Evolutionary conservation across 2,797 vertebrate species (phyloP).

Genomic region (Periophthalmus magnuspinnatus): DNA sequence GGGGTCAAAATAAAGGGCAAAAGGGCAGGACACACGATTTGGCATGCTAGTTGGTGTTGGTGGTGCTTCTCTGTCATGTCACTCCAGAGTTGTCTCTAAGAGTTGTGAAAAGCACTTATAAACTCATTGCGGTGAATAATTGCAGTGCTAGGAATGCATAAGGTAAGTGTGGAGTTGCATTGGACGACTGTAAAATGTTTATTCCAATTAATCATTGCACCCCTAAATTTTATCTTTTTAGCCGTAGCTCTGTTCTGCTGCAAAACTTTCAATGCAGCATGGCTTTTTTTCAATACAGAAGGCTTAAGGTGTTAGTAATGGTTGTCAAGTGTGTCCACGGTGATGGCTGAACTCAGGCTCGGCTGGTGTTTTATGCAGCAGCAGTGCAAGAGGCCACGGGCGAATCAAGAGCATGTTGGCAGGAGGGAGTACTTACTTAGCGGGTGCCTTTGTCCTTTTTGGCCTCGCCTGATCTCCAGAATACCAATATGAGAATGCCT

Average conservation of each 20-base stretch:
- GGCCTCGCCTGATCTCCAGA: conserved; percentile 33
- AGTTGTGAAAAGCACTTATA: too few species aligned
- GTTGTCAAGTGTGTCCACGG: conserved; percentile 37
- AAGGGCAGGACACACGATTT: too few species aligned
- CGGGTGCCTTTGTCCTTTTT: conserved; percentile 22
- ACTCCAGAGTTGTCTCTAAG: too few species aligned
- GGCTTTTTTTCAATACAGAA: conserved; percentile 17
- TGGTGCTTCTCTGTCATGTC: too few species aligned
- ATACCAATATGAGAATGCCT: conserved; percentile 26
- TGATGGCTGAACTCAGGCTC: conserved; percentile 36
- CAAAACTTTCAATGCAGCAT: conserved; percentile 15
- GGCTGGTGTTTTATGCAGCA: conserved; percentile 34
- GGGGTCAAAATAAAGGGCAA: too few species aligned
- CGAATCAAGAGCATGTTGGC: conserved; percentile 52
- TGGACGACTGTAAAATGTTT: too few species aligned
- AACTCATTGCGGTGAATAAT: too few species aligned
- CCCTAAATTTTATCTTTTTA: background rate
- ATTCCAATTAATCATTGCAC: too few species aligned
- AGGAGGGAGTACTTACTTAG: conserved; percentile 44
- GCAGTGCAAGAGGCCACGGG: conserved; percentile 40
- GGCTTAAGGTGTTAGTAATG: conserved; percentile 24
- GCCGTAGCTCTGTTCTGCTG: background rate
- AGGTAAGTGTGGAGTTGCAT: too few species aligned
- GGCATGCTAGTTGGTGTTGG: too few species aligned
- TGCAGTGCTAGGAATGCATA: too few species aligned